phyloP scores from a whole-genome alignment of 1,140 invertebrate species.

The Procambarus clarkii region DNA sequence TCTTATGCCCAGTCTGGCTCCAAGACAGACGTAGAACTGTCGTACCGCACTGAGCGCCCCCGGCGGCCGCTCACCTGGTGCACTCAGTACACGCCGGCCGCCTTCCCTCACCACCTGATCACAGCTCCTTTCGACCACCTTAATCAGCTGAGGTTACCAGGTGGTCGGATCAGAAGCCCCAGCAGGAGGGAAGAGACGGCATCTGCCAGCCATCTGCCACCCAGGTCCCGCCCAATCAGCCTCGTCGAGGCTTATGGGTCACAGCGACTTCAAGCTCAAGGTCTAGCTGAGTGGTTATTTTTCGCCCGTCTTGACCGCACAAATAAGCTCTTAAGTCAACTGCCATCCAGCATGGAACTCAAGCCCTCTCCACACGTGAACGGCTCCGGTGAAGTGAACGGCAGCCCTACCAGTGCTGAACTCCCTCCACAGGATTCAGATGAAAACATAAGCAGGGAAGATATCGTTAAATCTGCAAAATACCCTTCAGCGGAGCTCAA shows the following conservation, averaged over 20 bases:
- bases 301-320: constrained; percentile 67
- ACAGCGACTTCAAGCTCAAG: constrained; percentile 59
- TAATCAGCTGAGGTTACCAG: not conserved
- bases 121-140: not conserved
- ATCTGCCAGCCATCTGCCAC: not conserved
- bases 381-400: constrained; percentile 37
- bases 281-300: constrained; percentile 70
- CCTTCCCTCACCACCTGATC: constrained; percentile 4
- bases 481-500: constrained; percentile 26
- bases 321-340: constrained; percentile 51
- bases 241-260: constrained; percentile 14
- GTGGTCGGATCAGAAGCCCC: not conserved
- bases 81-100: constrained; percentile 38
- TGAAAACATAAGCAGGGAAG: constrained; percentile 37
- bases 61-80: constrained; percentile 43
- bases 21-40: constrained; percentile 45
- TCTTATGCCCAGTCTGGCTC: constrained; percentile 53
- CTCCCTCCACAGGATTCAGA: not conserved
- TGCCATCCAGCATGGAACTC: constrained; percentile 62
- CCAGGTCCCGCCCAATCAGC: constrained; percentile 13
- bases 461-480: constrained; percentile 46
- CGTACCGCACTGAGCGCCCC: constrained; percentile 31
- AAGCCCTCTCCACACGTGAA: constrained; percentile 29
- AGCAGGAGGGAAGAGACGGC: not conserved
- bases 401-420: not conserved